Percentiles rank a stretch among this genome's conserved stretches.
Evolutionary conservation across 2,888 invertebrate genomes (phyloP).

Genomic region (Spisula subtruncata): DNA sequence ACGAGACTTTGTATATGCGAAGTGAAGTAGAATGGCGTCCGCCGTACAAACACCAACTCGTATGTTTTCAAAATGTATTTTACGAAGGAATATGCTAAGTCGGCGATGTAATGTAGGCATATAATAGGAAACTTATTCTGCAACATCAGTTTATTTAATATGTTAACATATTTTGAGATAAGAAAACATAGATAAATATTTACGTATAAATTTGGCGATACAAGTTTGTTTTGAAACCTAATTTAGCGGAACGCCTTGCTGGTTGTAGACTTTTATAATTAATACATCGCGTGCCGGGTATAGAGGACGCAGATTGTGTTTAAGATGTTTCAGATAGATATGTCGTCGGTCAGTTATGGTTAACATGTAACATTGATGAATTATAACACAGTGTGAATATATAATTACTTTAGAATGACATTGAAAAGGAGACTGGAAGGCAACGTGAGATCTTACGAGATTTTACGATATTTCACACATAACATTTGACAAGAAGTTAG

Average conservation of each 20-base stretch:
- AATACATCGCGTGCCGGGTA: background rate
- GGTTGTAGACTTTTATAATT: background rate
- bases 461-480: no score
- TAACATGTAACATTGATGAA: background rate
- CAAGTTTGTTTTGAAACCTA: background rate
- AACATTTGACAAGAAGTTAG: no score
- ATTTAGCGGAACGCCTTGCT: background rate
- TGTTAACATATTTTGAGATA: background rate
- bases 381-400: background rate
- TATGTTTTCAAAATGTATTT: background rate
- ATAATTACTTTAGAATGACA: background rate
- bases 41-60: background rate
- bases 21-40: background rate
- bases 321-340: background rate
- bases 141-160: background rate
- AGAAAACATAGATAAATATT: background rate
- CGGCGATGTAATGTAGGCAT: background rate
- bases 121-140: background rate
- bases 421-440: no score
- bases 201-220: conserved; percentile 15
- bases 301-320: background rate
- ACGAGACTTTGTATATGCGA: background rate
- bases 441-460: no score
- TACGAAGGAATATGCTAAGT: background rate
- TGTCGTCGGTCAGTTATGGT: background rate